phyloP scores from a whole-genome alignment of 2,888 invertebrate species.

The Acrobasis consociella region DNA sequence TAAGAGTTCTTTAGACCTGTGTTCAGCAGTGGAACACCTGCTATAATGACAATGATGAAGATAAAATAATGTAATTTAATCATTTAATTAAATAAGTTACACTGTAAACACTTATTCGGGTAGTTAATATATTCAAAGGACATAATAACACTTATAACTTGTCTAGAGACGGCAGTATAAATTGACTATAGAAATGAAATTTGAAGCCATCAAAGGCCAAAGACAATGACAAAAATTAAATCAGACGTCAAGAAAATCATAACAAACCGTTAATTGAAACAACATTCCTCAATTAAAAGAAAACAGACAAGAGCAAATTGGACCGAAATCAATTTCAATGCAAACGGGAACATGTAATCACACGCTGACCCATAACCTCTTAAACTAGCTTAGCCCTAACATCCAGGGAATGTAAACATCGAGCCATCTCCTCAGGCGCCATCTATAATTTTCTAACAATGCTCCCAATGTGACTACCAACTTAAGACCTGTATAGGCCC shows the following conservation, averaged over 20 bases:
- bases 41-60: no score
- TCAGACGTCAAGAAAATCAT: neutral
- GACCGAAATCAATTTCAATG: slow-evolving; percentile 65
- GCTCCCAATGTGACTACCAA: slow-evolving; percentile 61
- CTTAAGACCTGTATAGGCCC: slow-evolving; percentile 40
- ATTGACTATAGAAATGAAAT: no score
- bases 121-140: no score
- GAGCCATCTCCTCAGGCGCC: slow-evolving; percentile 77
- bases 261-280: slow-evolving; percentile 5
- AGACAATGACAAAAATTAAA: neutral
- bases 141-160: no score
- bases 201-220: no score
- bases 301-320: slow-evolving; percentile 31
- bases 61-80: no score
- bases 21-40: no score
- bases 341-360: slow-evolving; percentile 73
- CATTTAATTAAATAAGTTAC: no score
- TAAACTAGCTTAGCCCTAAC: slow-evolving; percentile 71
- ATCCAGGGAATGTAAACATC: slow-evolving; percentile 80
- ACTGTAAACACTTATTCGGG: no score
- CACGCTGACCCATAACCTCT: slow-evolving; percentile 69
- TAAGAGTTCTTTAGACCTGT: no score
- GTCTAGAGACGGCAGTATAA: no score
- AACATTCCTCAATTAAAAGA: slow-evolving; percentile 22
- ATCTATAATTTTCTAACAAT: slow-evolving; percentile 81